Percentiles rank a stretch among this genome's conserved stretches.
Conservation (phyloP, 2,888 invertebrate genomes). For the Chaetogeoica ovagalla region DNA sequence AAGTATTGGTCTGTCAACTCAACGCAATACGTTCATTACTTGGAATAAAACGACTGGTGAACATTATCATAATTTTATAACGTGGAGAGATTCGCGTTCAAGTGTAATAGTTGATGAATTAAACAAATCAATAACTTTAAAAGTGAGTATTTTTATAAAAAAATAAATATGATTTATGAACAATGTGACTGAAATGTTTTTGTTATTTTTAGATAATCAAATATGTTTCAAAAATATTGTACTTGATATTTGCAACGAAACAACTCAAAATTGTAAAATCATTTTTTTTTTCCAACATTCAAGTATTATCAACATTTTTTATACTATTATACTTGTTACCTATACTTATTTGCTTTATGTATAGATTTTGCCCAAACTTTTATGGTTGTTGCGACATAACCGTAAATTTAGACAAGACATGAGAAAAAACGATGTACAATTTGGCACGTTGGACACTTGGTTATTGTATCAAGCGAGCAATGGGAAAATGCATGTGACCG, state of each 20-base stretch:
- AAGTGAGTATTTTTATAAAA: constrained; percentile 60
- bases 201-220: constrained; percentile 27
- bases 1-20: constrained; percentile 81
- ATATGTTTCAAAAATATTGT: constrained; percentile 41
- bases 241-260: constrained; percentile 54
- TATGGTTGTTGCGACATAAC: constrained; percentile 78
- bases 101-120: constrained; percentile 73
- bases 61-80: constrained; percentile 81
- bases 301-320: constrained; percentile 44
- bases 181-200: background rate
- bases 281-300: constrained; percentile 50
- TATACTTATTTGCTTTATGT: constrained; percentile 51
- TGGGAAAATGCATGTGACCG: constrained; percentile 73
- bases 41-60: constrained; percentile 78
- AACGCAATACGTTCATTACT: constrained; percentile 79
- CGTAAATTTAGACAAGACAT: constrained; percentile 70
- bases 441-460: constrained; percentile 93
- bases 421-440: constrained; percentile 69
- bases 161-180: background rate
- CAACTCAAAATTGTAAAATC: constrained; percentile 47
- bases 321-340: background rate
- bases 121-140: constrained; percentile 76
- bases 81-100: constrained; percentile 87
- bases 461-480: constrained; percentile 73
- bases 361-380: constrained; percentile 75